Evolutionary conservation across 53 echinoderm and acorn worm species (phyloP).

Genomic region (Hippasteria phrygiana): DNA sequence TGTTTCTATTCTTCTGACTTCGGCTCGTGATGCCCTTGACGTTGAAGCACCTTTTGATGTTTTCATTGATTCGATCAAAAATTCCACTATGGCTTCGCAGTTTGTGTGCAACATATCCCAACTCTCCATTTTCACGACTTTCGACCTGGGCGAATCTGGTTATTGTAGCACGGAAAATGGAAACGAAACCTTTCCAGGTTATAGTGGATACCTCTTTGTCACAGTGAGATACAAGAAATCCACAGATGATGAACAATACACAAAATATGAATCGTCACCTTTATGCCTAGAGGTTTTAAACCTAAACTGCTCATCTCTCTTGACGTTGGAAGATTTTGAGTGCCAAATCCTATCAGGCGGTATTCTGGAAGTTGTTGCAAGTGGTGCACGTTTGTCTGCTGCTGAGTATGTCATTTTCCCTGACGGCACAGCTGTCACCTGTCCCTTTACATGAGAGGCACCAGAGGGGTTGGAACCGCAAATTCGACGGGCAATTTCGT

Average conservation of each 20-base stretch:
- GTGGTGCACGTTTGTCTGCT: background rate
- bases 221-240: background rate
- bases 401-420: slow-evolving; percentile 5
- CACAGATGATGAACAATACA: background rate
- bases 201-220: background rate
- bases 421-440: slow-evolving; percentile 5
- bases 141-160: background rate
- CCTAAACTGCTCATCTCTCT: slow-evolving; percentile 39
- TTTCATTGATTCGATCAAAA: background rate
- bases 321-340: background rate
- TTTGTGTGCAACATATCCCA: slow-evolving; percentile 4
- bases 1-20: background rate
- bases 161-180: background rate
- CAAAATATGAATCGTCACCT: background rate
- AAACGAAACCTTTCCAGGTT: background rate
- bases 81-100: background rate
- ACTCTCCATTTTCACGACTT: background rate
- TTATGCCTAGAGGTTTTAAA: slow-evolving; percentile 10
- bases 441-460: background rate
- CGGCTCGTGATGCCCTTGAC: background rate
- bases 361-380: background rate
- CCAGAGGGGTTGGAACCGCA: slow-evolving; percentile 40
- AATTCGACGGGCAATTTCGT: no score
- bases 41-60: background rate
- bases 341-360: background rate